Base-by-base conservation (phyloP, 1,140 invertebrate species). In the Pseudomyrmex concolor region DNA sequence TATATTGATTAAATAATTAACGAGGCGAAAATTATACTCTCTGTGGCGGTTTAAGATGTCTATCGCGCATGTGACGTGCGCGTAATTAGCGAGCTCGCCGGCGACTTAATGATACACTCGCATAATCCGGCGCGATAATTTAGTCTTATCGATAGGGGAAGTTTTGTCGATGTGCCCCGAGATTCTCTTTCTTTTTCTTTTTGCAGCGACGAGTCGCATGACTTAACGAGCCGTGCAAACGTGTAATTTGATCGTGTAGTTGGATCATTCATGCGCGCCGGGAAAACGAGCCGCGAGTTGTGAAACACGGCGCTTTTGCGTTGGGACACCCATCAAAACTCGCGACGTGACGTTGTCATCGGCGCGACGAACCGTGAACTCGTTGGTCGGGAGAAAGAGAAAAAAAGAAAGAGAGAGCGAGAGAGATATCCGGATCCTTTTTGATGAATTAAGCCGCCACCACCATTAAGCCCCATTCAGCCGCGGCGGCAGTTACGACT, bases 401-500 rank as follows among this genome's bases (percentile, higher is more conserved):
- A 19, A 72, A 7, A 22, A 7, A 59, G 55, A 57, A 17, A 66
- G 45, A 51, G 12, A 66, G 57, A 55, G 25, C 55, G 4, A 66
- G 3, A 34, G 22, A 70, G 8, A 54, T 51, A 74, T 77, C 62
- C 60, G 83, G 66, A 84, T 83, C 68, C 67, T 83, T 86, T 84
- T 81, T 85, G 51, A 84, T 64, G 83, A 89, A 88, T 88, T 86
- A 86, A 85, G 68, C 83, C 60, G 59, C 51, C 73, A 83, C 72
- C 81, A 85, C 74, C 83, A 89, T 89, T 72, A 84, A 84, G 84
- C 71, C 85, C 73, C 88, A 89, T 90, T 86, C 84, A 89, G 64
- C 51, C 17, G 60, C 73, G 57, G 60, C 73, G 57, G 45, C 73
- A 73, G 62, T 84, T 74, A 83, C 59, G 84, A 55, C 63, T 80